A percentile compares a stretch with the other conserved stretches of the same genome.
Evolutionary conservation across 2,797 vertebrate species (phyloP).

Genomic region (Pteronotus mesoamericanus): DNA sequence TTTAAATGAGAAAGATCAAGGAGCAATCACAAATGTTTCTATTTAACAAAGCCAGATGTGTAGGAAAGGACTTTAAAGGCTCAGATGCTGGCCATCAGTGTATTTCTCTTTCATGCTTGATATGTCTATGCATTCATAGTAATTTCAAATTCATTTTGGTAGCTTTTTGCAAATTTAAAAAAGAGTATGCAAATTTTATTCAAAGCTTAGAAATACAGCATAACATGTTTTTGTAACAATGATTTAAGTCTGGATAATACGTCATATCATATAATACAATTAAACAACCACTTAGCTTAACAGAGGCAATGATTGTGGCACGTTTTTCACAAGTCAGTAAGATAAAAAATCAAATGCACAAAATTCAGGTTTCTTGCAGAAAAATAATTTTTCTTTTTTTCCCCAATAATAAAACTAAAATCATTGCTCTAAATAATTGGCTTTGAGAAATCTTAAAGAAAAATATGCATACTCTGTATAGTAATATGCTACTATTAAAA

Average conservation of each 20-base stretch:
- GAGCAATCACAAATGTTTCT: not conserved
- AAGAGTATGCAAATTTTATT: not conserved
- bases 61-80: not conserved
- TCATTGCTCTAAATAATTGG: not conserved
- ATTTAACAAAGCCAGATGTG: not conserved
- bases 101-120: not conserved
- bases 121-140: not conserved
- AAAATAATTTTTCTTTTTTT: not conserved
- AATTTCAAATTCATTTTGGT: conserved; percentile 1
- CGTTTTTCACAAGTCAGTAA: not conserved
- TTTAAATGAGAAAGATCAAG: conserved; percentile 23
- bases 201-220: not conserved
- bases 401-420: not conserved
- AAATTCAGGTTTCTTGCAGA: not conserved
- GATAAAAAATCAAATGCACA: not conserved
- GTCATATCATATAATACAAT: not conserved
- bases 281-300: not conserved
- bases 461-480: not conserved
- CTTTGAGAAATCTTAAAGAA: not conserved
- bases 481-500: not conserved
- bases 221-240: not conserved
- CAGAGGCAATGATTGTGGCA: not conserved
- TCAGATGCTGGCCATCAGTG: not conserved
- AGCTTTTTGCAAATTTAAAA: not conserved
- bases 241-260: not conserved